Evolutionary conservation across 2,797 vertebrate genomes (phyloP).

Genomic region (Graptemys geographica): DNA sequence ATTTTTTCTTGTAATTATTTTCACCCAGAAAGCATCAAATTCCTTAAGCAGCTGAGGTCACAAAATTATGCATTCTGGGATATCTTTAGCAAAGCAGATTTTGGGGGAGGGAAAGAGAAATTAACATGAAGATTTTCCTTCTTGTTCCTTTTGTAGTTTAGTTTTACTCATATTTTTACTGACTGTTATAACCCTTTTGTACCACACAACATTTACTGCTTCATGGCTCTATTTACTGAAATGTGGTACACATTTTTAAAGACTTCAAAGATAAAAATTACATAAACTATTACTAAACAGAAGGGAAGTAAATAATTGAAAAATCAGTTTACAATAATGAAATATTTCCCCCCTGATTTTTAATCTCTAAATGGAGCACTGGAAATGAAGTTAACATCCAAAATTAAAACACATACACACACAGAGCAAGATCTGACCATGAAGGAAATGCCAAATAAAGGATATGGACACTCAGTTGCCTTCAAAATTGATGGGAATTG

Average conservation of each 20-base stretch:
- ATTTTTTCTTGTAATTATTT: background rate
- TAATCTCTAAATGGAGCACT: background rate
- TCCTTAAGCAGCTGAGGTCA: background rate
- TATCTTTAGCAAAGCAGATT: background rate
- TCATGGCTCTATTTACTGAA: background rate
- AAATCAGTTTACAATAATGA: background rate
- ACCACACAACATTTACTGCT: background rate
- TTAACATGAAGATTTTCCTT: fast-evolving
- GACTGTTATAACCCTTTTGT: background rate
- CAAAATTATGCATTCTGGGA: background rate
- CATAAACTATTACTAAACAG: background rate
- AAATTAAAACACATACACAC: background rate
- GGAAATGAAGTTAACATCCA: background rate
- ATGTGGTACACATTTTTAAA: background rate
- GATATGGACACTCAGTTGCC: background rate
- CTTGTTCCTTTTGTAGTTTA: background rate
- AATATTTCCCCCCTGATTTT: background rate
- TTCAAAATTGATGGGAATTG: slow-evolving; percentile 6
- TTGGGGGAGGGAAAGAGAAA: background rate
- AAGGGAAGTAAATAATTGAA: background rate
- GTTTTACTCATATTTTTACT: background rate
- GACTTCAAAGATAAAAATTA: background rate
- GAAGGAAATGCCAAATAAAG: background rate
- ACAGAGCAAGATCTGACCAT: background rate
- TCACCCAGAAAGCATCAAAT: background rate